Conservation (phyloP, 2,797 vertebrate genomes). For the Melanogrammus aeglefinus region DNA sequence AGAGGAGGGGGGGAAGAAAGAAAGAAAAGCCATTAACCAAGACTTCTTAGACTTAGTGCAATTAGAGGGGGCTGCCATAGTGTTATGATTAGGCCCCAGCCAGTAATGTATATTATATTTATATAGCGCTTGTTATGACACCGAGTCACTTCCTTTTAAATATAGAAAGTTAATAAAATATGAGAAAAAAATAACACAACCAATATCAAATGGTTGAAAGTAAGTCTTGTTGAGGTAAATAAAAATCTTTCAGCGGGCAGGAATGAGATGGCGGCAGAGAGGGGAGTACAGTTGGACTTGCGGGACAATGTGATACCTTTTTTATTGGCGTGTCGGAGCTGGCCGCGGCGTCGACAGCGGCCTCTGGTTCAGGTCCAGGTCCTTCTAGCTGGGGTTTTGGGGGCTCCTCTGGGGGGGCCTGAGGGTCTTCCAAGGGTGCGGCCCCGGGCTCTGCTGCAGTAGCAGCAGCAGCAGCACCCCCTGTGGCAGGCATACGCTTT, state of each 20-base stretch:
- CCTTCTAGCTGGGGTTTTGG: not conserved
- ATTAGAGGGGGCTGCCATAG: not conserved
- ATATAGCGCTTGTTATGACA: not conserved
- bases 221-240: not conserved
- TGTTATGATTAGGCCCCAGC: not conserved
- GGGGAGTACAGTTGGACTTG: not conserved
- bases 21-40: slow-evolving; percentile 10
- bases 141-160: not conserved
- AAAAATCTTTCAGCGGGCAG: not conserved
- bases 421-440: not conserved
- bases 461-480: not conserved
- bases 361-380: not conserved
- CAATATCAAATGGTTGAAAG: not conserved
- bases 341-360: not conserved
- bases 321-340: not conserved
- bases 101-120: not conserved
- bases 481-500: not conserved
- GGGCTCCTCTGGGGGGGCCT: not conserved
- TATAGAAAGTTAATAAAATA: not conserved
- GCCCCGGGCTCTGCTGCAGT: not conserved
- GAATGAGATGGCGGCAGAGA: not conserved
- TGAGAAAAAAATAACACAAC: not conserved
- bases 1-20: not conserved
- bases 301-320: not conserved
- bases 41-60: not conserved